Evolutionary conservation across 2,888 invertebrate species (phyloP).

Genomic region (Galeopsomyia nigrocyanea): DNA sequence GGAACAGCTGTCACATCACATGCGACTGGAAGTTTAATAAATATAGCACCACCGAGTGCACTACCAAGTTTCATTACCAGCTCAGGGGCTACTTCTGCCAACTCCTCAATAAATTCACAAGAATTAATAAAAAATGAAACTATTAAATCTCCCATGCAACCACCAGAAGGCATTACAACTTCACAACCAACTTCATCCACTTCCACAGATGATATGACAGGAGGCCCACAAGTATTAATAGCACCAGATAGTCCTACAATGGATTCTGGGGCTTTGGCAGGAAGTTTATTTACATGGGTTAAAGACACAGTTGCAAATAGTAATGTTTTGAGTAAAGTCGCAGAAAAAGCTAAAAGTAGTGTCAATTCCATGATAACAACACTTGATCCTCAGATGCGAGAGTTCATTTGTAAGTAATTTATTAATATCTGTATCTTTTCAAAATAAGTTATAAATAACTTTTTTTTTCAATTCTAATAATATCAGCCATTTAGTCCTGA

Average conservation of each 20-base stretch:
- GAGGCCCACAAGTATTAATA: constrained; percentile 25
- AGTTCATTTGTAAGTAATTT: constrained; percentile 81
- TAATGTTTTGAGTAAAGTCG: constrained; percentile 76
- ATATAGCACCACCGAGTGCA: constrained; percentile 78
- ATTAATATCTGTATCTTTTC: not conserved
- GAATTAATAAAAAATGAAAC: constrained; percentile 39
- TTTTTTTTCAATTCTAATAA: no score
- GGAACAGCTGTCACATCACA: constrained; percentile 46
- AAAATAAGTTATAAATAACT: not conserved
- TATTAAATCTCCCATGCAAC: constrained; percentile 6
- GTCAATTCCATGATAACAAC: constrained; percentile 90
- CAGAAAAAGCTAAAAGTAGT: constrained; percentile 83
- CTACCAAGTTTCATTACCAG: constrained; percentile 77
- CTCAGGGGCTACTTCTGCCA: constrained; percentile 54
- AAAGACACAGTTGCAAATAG: constrained; percentile 78
- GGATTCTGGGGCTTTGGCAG: constrained; percentile 68
- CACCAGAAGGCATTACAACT: constrained; percentile 34
- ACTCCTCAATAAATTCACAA: constrained; percentile 27
- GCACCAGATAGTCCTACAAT: constrained; percentile 44
- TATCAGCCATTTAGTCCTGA: no score
- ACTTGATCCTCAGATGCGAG: constrained; percentile 90
- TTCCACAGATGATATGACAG: constrained; percentile 27
- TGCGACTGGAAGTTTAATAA: constrained; percentile 74
- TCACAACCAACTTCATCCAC: constrained; percentile 35
- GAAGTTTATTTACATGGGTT: constrained; percentile 77